Evolutionary conservation across 2,113 vertebrate species (phyloP).

Genomic region (Sylvicapra grimmia): DNA sequence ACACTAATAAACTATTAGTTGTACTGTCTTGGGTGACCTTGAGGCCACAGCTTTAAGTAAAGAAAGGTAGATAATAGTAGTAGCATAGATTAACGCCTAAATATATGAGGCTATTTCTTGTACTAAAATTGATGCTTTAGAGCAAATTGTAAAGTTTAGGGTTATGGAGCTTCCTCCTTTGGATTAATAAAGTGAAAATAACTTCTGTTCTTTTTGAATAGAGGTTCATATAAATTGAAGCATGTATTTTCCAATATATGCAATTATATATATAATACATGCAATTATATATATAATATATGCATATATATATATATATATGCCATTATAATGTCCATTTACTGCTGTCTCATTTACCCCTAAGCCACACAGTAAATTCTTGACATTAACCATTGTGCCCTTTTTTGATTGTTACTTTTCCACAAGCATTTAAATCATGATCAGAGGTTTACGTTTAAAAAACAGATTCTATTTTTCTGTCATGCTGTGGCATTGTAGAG

Average conservation of each 20-base stretch:
- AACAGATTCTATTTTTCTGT: neutral
- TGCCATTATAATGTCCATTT: neutral
- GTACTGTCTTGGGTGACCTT: neutral
- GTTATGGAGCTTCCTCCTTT: neutral
- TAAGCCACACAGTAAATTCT: neutral
- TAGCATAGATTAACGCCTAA: neutral
- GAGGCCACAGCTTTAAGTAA: neutral
- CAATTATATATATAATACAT: neutral
- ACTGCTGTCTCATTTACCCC: neutral
- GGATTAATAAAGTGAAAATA: neutral
- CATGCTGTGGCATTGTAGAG: rapidly evolving
- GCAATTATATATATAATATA: neutral
- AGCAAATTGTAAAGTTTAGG: neutral
- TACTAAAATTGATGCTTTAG: neutral
- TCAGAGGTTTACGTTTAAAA: neutral
- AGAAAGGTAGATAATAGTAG: neutral
- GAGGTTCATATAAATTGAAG: neutral
- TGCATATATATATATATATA: neutral
- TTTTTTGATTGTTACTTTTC: neutral
- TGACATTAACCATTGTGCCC: neutral
- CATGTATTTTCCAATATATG: neutral
- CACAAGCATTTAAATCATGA: neutral
- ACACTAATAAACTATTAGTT: neutral
- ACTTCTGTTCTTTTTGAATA: neutral
- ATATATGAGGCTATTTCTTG: neutral